Evolutionary conservation across 2,888 invertebrate genomes (phyloP).

Genomic region (Cheilosia vernalis): DNA sequence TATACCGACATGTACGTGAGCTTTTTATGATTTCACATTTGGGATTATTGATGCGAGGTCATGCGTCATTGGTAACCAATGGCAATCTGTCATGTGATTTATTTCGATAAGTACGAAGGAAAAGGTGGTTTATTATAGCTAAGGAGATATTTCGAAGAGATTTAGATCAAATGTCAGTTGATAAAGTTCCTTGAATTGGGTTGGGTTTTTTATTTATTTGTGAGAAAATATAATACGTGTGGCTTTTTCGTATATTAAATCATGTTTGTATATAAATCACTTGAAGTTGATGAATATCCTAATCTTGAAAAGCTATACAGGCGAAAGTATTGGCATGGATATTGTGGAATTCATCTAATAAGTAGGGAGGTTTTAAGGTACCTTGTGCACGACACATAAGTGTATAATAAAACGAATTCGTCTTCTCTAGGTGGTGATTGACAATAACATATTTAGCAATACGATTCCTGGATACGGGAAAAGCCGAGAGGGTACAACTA

Average conservation of each 20-base stretch:
- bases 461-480: too few relatives aligned
- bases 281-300: too few relatives aligned
- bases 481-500: too few relatives aligned
- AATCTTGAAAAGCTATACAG: too few relatives aligned
- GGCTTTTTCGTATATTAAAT: background rate
- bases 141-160: constrained; percentile 34
- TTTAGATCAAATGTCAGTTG: constrained; percentile 71
- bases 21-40: constrained; percentile 69
- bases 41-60: constrained; percentile 73
- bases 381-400: too few relatives aligned
- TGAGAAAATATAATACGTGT: constrained; percentile 15
- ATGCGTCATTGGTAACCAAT: constrained; percentile 64
- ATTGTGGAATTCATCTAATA: too few relatives aligned
- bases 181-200: constrained; percentile 61
- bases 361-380: too few relatives aligned
- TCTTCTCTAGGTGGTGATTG: too few relatives aligned
- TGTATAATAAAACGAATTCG: too few relatives aligned
- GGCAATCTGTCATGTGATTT: constrained; percentile 75
- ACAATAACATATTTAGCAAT: too few relatives aligned
- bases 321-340: too few relatives aligned
- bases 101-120: constrained; percentile 36
- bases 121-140: constrained; percentile 49
- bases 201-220: constrained; percentile 4
- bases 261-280: too few relatives aligned
- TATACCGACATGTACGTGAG: constrained; percentile 71